Percentiles rank a stretch among this genome's conserved stretches.
Conservation (phyloP, 2,888 invertebrate genomes). For the Cylindroiulus punctatus region DNA sequence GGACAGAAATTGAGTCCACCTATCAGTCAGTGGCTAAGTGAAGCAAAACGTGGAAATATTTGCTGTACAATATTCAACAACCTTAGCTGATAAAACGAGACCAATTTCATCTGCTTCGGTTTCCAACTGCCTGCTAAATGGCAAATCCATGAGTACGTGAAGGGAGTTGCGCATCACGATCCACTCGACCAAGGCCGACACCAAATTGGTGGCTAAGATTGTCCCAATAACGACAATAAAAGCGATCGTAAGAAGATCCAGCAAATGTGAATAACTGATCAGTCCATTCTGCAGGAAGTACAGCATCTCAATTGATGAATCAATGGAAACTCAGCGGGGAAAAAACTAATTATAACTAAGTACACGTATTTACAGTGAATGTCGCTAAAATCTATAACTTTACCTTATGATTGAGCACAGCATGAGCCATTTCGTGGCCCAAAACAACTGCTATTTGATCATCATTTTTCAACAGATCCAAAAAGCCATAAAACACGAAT, state of each 20-base stretch:
- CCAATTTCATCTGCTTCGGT: conserved; percentile 73
- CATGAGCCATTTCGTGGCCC: conserved; percentile 74
- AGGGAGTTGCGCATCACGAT: conserved; percentile 67
- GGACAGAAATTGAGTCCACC: neutral
- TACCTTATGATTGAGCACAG: conserved; percentile 70
- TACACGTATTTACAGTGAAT: neutral
- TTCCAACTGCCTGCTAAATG: conserved; percentile 71
- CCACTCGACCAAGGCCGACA: conserved; percentile 68
- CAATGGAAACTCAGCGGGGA: too few relatives aligned
- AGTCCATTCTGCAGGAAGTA: conserved; percentile 68
- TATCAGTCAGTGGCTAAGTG: neutral
- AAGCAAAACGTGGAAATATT: neutral
- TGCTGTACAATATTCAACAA: conserved; percentile 59
- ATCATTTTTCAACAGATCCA: conserved; percentile 68
- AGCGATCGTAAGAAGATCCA: conserved; percentile 68
- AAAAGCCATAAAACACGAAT: conserved; percentile 71
- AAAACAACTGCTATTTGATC: conserved; percentile 72
- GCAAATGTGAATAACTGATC: conserved; percentile 68
- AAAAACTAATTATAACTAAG: too few relatives aligned
- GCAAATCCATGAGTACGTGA: conserved; percentile 68
- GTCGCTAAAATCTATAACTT: neutral
- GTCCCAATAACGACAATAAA: conserved; percentile 70
- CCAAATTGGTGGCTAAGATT: conserved; percentile 69
- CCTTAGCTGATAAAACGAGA: conserved; percentile 71
- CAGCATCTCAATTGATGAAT: too few relatives aligned